phyloP scores from a whole-genome alignment of 2,888 invertebrate species.

The Pyrrhosoma nymphula region DNA sequence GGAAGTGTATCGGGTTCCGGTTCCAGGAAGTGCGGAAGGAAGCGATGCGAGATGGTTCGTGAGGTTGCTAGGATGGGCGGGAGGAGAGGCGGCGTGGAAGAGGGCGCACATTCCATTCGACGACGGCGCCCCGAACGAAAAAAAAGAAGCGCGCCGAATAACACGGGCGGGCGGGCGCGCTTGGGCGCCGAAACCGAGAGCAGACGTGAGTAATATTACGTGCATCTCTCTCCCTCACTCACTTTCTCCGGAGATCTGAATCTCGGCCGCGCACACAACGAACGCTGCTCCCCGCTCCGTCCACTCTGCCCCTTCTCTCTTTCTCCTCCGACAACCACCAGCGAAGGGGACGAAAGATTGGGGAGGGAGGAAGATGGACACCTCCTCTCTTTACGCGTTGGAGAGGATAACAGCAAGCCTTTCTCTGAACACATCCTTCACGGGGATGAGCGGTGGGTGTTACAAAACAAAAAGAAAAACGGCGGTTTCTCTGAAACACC shows the following conservation, averaged over 20 bases:
- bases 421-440: neutral
- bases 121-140: no score
- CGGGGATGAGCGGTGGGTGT: neutral
- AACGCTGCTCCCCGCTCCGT: neutral
- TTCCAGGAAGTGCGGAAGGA: neutral
- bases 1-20: neutral
- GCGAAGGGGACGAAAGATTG: neutral
- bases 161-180: neutral
- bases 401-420: no score
- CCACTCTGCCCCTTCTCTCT: neutral
- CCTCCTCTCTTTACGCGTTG: no score
- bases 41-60: no score
- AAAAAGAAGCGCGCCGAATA: no score
- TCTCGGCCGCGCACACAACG: neutral
- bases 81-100: no score
- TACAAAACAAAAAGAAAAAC: neutral
- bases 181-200: neutral
- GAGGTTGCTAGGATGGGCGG: no score
- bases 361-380: no score
- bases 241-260: neutral
- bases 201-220: conserved; percentile 15
- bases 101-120: no score
- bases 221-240: neutral
- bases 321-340: neutral
- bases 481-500: neutral